These are phyloP conservation scores for Neomorphus geoffroyi DNA, from an alignment of 2,797 vertebrate genomes.

Conservation along the genomic window DNA sequence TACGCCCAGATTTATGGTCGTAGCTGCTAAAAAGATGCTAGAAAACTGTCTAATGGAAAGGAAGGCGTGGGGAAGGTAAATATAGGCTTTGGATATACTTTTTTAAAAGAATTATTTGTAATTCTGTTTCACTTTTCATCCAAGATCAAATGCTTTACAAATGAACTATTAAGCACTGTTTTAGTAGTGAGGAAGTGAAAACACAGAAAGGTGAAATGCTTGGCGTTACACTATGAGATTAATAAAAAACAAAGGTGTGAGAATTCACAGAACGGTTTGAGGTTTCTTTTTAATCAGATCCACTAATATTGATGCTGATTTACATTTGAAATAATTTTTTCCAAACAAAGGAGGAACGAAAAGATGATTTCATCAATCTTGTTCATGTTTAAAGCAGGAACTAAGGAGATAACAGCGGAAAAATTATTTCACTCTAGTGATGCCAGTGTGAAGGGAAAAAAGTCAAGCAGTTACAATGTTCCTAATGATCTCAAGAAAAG, in stretches of 20 bases:
- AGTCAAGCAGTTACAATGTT: not conserved
- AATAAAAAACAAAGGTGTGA: not conserved
- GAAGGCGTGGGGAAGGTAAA: not conserved
- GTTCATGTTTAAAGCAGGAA: not conserved
- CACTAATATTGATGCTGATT: not conserved
- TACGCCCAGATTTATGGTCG: not conserved
- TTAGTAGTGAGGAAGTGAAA: not conserved
- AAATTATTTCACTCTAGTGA: not conserved
- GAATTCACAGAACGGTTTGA: not conserved
- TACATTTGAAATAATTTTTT: slow-evolving; percentile 16
- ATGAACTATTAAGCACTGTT: not conserved
- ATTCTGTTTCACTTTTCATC: not conserved
- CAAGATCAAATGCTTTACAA: not conserved
- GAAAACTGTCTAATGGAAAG: not conserved
- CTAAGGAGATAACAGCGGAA: not conserved
- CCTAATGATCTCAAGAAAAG: not conserved
- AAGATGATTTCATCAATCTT: not conserved
- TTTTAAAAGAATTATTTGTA: not conserved
- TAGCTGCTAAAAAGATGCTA: not conserved
- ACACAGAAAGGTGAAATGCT: not conserved
- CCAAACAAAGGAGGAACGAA: not conserved
- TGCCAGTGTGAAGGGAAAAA: not conserved
- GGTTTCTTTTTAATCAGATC: not conserved
- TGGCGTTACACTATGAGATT: not conserved
- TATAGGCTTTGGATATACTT: not conserved